These are phyloP conservation scores for Parnassius mnemosyne DNA, from an alignment of 2,888 invertebrate species.

Conservation along the genomic window DNA sequence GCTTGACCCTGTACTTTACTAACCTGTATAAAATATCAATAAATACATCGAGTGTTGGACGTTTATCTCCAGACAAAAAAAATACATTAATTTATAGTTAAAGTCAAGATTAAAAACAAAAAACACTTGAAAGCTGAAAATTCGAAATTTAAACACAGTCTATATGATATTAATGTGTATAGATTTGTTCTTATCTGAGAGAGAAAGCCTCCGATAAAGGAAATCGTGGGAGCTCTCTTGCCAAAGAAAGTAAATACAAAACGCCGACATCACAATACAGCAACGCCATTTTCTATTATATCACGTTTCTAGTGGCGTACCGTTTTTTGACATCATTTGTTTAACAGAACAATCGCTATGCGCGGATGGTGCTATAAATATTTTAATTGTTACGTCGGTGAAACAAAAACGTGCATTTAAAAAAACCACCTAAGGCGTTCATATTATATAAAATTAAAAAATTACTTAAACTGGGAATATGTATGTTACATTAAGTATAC, in stretches of 20 bases:
- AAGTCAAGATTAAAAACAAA: too few relatives aligned
- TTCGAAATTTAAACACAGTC: constrained; percentile 37
- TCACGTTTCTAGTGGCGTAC: constrained; percentile 57
- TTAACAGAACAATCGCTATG: constrained; percentile 32
- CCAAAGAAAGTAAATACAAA: constrained; percentile 62
- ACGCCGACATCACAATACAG: constrained; percentile 46
- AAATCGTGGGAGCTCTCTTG: constrained; percentile 70
- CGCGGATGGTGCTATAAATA: not conserved
- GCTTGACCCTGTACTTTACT: too few relatives aligned
- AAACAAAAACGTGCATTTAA: too few relatives aligned
- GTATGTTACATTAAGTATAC: too few relatives aligned
- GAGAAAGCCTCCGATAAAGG: constrained; percentile 71
- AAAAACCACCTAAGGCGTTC: too few relatives aligned
- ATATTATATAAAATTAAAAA: too few relatives aligned
- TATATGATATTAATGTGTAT: constrained; percentile 52
- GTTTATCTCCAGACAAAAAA: too few relatives aligned
- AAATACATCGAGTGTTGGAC: too few relatives aligned
- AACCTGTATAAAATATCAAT: too few relatives aligned
- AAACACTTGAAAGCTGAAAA: too few relatives aligned
- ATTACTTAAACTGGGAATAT: too few relatives aligned
- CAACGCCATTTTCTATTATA: constrained; percentile 55
- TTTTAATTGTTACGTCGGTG: constrained; percentile 1
- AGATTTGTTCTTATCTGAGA: constrained; percentile 61
- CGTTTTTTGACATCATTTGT: constrained; percentile 47
- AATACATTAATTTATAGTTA: too few relatives aligned